A percentile compares a stretch with the other conserved stretches of the same genome.
Conservation (phyloP, 1,140 invertebrate genomes). For the Manduca sexta region DNA sequence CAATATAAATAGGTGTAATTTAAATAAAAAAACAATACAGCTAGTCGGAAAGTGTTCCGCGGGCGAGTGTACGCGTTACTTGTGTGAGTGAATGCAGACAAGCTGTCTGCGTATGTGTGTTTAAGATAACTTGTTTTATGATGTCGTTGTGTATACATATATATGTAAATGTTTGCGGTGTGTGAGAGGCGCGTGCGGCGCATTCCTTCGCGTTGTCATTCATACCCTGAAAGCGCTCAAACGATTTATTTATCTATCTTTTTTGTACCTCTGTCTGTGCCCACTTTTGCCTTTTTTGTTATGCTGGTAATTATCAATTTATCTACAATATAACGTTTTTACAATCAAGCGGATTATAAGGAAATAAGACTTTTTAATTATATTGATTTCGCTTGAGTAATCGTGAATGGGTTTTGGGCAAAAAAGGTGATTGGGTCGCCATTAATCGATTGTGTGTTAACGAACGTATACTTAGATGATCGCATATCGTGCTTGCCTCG, state of each 20-base stretch:
- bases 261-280: slow-evolving; percentile 14
- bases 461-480: too few species aligned
- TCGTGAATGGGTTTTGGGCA: too few species aligned
- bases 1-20: slow-evolving; percentile 12
- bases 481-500: too few species aligned
- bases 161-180: slow-evolving; percentile 22
- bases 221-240: slow-evolving; percentile 40
- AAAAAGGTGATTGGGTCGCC: too few species aligned
- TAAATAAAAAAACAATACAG: slow-evolving; percentile 21
- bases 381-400: too few species aligned
- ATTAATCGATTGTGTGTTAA: too few species aligned
- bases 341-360: too few species aligned
- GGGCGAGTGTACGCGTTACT: slow-evolving; percentile 23
- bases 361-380: too few species aligned
- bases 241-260: slow-evolving; percentile 27
- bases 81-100: slow-evolving; percentile 37
- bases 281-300: not conserved
- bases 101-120: slow-evolving; percentile 31
- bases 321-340: not conserved
- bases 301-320: slow-evolving; percentile 1
- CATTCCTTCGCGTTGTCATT: slow-evolving; percentile 62
- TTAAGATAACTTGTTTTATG: slow-evolving; percentile 52
- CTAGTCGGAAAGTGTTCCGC: slow-evolving; percentile 19
- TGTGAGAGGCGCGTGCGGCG: slow-evolving; percentile 54
- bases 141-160: slow-evolving; percentile 28